phyloP scores from a whole-genome alignment of 2,797 vertebrate genomes.

The Karalla daura region DNA sequence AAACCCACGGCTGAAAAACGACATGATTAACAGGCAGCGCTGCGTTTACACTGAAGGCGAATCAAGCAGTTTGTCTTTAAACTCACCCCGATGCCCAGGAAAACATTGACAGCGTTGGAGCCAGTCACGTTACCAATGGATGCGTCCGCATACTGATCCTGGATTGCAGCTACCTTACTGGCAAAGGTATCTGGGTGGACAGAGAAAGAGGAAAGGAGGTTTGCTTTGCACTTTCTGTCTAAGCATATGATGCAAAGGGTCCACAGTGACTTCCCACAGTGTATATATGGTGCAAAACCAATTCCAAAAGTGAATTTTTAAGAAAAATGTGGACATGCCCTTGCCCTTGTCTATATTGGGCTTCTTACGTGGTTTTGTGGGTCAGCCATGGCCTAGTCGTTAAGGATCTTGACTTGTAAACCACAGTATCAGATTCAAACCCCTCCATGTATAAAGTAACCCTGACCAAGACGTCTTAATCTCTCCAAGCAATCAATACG shows the following conservation, averaged over 20 bases:
- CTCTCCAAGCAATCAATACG: no score
- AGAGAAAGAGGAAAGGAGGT: background rate
- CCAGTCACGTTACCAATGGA: constrained; percentile 99
- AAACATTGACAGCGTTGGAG: constrained; percentile 98
- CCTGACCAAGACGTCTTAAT: no score
- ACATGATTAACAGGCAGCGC: background rate
- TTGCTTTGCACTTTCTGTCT: background rate
- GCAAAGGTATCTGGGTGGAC: constrained; percentile 92
- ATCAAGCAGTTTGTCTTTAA: background rate
- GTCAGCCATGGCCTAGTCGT: no score
- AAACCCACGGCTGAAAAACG: background rate
- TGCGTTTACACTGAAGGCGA: background rate
- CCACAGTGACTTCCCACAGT: background rate
- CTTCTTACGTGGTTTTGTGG: no score
- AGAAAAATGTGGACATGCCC: no score
- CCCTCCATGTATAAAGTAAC: no score
- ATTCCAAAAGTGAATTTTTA: no score
- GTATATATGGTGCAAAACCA: background rate
- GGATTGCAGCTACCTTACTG: constrained; percentile 98
- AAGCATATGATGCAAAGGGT: background rate
- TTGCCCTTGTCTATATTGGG: no score
- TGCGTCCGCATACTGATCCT: constrained; percentile 98
- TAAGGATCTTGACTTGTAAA: no score
- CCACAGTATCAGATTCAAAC: no score
- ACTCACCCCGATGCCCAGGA: constrained; percentile 95